phyloP scores from a whole-genome alignment of 2,797 vertebrate species.

The Perdix hodgsoniae region DNA sequence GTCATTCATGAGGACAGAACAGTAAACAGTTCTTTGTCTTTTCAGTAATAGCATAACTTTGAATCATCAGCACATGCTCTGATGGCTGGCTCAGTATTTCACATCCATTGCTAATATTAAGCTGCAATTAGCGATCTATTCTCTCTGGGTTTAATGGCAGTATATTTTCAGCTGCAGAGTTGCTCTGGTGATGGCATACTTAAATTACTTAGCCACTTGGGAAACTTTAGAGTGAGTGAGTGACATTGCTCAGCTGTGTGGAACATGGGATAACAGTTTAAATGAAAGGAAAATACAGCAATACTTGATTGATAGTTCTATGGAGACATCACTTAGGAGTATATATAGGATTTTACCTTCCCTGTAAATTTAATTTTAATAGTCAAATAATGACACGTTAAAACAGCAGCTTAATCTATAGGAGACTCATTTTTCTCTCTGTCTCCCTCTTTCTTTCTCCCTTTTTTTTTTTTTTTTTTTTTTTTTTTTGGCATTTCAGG shows the following conservation, averaged over 20 bases:
- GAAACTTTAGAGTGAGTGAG: constrained; percentile 65
- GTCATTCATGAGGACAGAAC: constrained; percentile 7
- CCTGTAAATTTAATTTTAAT: constrained; percentile 61
- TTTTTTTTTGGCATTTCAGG: constrained; percentile 39
- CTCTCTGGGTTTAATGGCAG: constrained; percentile 67
- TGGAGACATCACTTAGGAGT: constrained; percentile 13
- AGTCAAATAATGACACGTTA: constrained; percentile 46
- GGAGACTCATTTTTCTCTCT: neutral
- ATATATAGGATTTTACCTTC: neutral
- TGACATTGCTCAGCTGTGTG: constrained; percentile 53
- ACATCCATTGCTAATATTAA: constrained; percentile 62
- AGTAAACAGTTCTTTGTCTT: constrained; percentile 21
- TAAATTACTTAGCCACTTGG: constrained; percentile 69
- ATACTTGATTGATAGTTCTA: constrained; percentile 38
- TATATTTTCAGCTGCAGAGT: constrained; percentile 69
- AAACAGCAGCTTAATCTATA: constrained; percentile 37
- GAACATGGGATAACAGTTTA: constrained; percentile 34
- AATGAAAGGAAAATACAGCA: constrained; percentile 30
- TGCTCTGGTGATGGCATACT: constrained; percentile 72
- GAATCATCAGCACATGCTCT: neutral
- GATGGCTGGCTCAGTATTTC: constrained; percentile 36
- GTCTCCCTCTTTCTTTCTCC: neutral
- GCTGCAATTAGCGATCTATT: constrained; percentile 71
- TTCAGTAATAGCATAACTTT: neutral
- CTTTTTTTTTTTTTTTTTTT: neutral